These are phyloP conservation scores for Zosterops pallidus DNA, from an alignment of 2,113 vertebrate species.

Conservation along the genomic window DNA sequence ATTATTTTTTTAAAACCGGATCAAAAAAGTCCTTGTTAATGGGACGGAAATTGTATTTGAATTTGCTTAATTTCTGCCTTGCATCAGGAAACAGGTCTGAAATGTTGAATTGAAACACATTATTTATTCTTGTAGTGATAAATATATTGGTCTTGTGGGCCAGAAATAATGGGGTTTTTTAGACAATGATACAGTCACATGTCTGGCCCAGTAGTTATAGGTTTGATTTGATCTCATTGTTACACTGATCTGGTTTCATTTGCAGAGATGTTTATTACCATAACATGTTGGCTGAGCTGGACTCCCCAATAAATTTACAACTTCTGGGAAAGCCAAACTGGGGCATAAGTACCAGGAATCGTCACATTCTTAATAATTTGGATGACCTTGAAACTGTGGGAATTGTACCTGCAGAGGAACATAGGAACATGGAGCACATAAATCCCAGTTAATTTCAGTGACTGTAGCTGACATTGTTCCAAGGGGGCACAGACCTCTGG, in stretches of 20 bases:
- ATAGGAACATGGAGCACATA: neutral
- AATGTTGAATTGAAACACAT: neutral
- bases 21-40: neutral
- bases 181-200: accelerated
- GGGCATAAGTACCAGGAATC: neutral
- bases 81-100: neutral
- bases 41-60: neutral
- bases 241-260: neutral
- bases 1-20: neutral
- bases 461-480: neutral
- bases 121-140: neutral
- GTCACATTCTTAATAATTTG: neutral
- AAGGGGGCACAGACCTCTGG: neutral
- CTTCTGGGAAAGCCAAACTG: neutral
- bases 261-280: neutral
- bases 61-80: neutral
- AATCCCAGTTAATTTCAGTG: neutral
- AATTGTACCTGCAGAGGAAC: neutral
- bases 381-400: neutral
- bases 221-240: neutral
- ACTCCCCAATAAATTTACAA: neutral
- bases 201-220: neutral
- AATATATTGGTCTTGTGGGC: neutral
- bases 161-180: neutral
- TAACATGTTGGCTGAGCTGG: neutral